A percentile compares a stretch with the other conserved stretches of the same genome.
These are phyloP conservation scores for Cecropterus lyciades DNA, from an alignment of 1,140 invertebrate species.

Conservation along the genomic window DNA sequence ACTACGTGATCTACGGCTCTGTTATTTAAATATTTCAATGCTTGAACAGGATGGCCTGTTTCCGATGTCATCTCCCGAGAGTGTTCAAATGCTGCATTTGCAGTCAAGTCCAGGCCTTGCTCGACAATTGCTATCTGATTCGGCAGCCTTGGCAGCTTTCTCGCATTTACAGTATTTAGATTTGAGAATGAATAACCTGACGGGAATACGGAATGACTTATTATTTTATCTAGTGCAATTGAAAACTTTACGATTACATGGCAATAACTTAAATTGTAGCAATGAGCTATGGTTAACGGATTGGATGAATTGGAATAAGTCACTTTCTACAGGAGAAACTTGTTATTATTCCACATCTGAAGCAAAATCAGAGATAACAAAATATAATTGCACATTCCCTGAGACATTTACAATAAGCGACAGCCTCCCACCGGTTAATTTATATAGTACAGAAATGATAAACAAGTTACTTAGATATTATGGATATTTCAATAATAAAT, in stretches of 20 bases:
- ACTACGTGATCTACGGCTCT: constrained; percentile 88
- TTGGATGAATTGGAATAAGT: constrained; percentile 86
- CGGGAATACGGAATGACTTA: constrained; percentile 86
- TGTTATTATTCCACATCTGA: constrained; percentile 76
- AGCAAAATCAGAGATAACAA: constrained; percentile 68
- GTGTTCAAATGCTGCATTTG: constrained; percentile 89
- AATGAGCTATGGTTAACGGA: constrained; percentile 87
- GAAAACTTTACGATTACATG: constrained; percentile 84
- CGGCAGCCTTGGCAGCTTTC: constrained; percentile 88
- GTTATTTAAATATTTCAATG: constrained; percentile 86
- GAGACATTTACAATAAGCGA: constrained; percentile 80
- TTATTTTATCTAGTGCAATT: constrained; percentile 89
- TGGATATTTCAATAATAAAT: constrained; percentile 77
- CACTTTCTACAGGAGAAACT: constrained; percentile 76
- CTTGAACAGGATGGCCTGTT: constrained; percentile 87
- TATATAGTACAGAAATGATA: constrained; percentile 81
- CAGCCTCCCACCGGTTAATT: constrained; percentile 75
- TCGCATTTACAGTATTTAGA: constrained; percentile 88
- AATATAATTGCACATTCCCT: constrained; percentile 78
- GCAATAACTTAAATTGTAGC: constrained; percentile 88
- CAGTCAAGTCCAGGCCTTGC: constrained; percentile 90
- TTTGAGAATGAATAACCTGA: constrained; percentile 87
- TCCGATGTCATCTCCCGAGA: constrained; percentile 88
- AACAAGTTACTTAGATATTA: constrained; percentile 77
- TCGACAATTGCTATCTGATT: constrained; percentile 87